Percentiles rank a stretch among this genome's conserved stretches.
Conservation (phyloP, 2,888 invertebrate genomes). For the Bombyx huttoni region DNA sequence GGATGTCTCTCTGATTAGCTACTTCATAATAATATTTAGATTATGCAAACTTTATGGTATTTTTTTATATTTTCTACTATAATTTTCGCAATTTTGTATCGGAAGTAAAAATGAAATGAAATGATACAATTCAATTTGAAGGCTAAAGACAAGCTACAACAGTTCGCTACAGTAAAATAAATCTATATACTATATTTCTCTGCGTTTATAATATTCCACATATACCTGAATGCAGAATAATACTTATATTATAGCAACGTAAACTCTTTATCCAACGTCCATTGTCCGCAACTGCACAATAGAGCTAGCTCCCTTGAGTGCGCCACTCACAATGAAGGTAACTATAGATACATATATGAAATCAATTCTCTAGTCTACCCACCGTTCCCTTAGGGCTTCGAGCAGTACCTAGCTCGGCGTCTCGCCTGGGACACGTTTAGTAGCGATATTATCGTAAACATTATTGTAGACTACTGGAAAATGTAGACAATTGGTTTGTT, state of each 20-base stretch:
- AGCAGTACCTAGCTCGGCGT: conserved; percentile 16
- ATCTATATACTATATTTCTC: not conserved
- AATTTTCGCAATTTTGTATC: no score
- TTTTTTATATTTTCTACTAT: no score
- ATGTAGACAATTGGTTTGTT: not conserved
- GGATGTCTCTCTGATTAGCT: no score
- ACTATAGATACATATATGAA: conserved; percentile 12
- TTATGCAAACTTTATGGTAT: no score
- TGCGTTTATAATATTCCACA: not conserved
- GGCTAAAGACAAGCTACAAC: no score
- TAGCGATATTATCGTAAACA: conserved; percentile 4
- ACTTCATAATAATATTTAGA: no score
- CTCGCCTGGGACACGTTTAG: conserved; percentile 14
- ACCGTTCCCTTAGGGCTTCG: conserved; percentile 25
- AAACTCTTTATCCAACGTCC: conserved; percentile 3
- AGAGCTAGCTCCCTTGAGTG: conserved; percentile 20
- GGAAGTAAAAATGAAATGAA: no score
- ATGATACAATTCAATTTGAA: no score
- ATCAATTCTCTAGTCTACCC: conserved; percentile 25
- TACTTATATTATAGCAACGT: not conserved
- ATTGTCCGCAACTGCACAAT: conserved; percentile 27
- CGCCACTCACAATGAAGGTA: conserved; percentile 23
- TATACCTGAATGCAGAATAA: not conserved
- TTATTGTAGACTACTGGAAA: not conserved
- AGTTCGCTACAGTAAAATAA: no score